phyloP scores from a whole-genome alignment of 2,113 vertebrate species.

The Heteronetta atricapilla region DNA sequence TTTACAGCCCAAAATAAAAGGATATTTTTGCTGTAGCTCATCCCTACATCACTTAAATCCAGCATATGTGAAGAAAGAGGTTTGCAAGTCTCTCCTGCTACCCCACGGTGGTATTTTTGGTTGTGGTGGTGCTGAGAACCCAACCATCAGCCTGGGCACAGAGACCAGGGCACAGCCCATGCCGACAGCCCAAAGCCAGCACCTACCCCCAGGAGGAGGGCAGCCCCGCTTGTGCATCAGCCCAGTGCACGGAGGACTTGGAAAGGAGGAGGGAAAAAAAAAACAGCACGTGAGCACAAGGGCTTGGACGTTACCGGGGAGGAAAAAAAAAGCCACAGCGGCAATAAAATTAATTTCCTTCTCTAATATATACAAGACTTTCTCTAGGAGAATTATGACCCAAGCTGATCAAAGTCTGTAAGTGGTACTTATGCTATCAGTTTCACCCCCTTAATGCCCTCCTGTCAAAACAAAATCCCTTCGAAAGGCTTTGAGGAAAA shows the following conservation, averaged over 20 bases:
- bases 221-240: background rate
- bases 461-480: slow-evolving; percentile 87
- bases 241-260: background rate
- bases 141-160: background rate
- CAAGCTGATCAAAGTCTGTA: slow-evolving; percentile 85
- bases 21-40: background rate
- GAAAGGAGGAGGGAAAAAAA: background rate
- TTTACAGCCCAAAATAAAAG: background rate
- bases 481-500: slow-evolving; percentile 84
- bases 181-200: background rate
- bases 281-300: background rate
- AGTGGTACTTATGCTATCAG: slow-evolving; percentile 85
- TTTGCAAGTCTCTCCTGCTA: background rate
- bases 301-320: slow-evolving; percentile 55
- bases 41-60: background rate
- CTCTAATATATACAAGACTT: slow-evolving; percentile 87
- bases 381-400: slow-evolving; percentile 82
- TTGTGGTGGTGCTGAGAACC: background rate
- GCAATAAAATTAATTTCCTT: slow-evolving; percentile 88
- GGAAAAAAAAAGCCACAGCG: slow-evolving; percentile 42
- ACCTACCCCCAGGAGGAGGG: background rate
- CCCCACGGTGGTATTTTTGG: background rate
- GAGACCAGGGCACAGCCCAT: background rate
- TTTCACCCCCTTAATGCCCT: slow-evolving; percentile 87
- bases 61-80: background rate